Percentiles rank a stretch among this genome's conserved stretches.
Evolutionary conservation across 2,113 vertebrate species (phyloP).

Genomic region (Chaetorhynchus papuensis): DNA sequence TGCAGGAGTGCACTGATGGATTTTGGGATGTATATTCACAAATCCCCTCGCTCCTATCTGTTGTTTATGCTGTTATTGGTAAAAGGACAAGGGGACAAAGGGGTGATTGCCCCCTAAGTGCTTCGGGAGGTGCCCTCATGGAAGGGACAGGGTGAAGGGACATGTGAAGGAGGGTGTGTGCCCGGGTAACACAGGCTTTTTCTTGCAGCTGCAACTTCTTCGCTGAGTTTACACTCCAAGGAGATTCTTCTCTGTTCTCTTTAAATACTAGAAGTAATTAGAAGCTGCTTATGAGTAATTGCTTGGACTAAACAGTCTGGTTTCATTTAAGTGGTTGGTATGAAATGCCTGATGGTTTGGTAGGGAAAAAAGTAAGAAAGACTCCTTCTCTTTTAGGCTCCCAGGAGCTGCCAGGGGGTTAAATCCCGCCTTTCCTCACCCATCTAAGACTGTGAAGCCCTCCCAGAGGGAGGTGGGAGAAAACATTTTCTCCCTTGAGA

Average conservation of each 20-base stretch:
- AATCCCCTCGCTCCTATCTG: not conserved
- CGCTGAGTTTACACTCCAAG: not conserved
- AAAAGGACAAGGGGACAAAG: not conserved
- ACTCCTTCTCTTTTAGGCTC: not conserved
- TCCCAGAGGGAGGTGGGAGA: not conserved
- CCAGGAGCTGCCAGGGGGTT: not conserved
- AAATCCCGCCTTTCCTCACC: not conserved
- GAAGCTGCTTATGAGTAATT: slow-evolving; percentile 17
- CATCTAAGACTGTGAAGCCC: not conserved
- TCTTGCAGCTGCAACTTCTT: not conserved
- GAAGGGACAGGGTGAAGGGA: not conserved
- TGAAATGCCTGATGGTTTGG: not conserved
- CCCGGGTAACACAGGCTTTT: not conserved
- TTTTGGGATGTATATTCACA: not conserved
- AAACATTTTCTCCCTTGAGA: not conserved
- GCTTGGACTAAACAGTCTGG: slow-evolving; percentile 25
- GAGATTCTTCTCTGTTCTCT: slow-evolving; percentile 18
- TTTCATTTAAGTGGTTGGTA: slow-evolving; percentile 30
- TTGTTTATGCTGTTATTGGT: not conserved
- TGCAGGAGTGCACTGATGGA: not conserved
- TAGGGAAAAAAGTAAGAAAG: not conserved
- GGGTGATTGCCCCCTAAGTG: not conserved
- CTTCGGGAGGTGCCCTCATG: accelerated
- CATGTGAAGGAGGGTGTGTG: not conserved
- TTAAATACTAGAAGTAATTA: slow-evolving; percentile 44